A percentile compares a stretch with the other conserved stretches of the same genome.
These are phyloP conservation scores for Holothuria scabra DNA, from an alignment of 53 echinoderm and acorn worm genomes.

Conservation along the genomic window DNA sequence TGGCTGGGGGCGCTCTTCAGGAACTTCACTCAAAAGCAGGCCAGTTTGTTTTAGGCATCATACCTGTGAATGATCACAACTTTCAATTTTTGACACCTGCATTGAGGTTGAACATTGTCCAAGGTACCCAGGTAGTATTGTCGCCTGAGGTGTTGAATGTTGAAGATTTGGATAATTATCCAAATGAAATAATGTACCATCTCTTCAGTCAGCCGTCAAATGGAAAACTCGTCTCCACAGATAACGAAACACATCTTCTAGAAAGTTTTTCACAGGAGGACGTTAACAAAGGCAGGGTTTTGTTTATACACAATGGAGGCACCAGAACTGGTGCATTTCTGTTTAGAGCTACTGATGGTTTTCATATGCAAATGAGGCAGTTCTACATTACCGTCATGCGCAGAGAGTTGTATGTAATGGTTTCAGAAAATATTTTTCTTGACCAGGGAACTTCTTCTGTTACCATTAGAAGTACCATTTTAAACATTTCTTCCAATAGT, in stretches of 20 bases:
- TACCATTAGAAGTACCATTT: slow-evolving; percentile 46
- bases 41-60: slow-evolving; percentile 63
- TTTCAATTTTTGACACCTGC: slow-evolving; percentile 78
- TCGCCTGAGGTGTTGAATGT: slow-evolving; percentile 62
- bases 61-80: slow-evolving; percentile 89
- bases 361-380: slow-evolving; percentile 76
- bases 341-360: slow-evolving; percentile 84
- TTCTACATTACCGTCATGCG: slow-evolving; percentile 78
- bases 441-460: slow-evolving; percentile 69
- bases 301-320: slow-evolving; percentile 82
- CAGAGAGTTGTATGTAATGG: slow-evolving; percentile 47
- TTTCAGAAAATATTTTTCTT: slow-evolving; percentile 57
- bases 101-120: slow-evolving; percentile 76
- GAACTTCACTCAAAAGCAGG: slow-evolving; percentile 42
- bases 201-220: slow-evolving; percentile 75
- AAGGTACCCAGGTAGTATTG: slow-evolving; percentile 68
- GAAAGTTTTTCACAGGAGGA: slow-evolving; percentile 81
- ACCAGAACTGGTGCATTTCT: slow-evolving; percentile 61
- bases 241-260: slow-evolving; percentile 41
- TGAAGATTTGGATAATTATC: slow-evolving; percentile 84
- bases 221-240: slow-evolving; percentile 64
- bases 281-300: slow-evolving; percentile 68
- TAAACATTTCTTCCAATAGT: slow-evolving; percentile 82
- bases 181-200: slow-evolving; percentile 75
- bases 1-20: slow-evolving; percentile 47